Conservation (phyloP, 1,140 invertebrate species). For the Zaprionus ornatus region DNA sequence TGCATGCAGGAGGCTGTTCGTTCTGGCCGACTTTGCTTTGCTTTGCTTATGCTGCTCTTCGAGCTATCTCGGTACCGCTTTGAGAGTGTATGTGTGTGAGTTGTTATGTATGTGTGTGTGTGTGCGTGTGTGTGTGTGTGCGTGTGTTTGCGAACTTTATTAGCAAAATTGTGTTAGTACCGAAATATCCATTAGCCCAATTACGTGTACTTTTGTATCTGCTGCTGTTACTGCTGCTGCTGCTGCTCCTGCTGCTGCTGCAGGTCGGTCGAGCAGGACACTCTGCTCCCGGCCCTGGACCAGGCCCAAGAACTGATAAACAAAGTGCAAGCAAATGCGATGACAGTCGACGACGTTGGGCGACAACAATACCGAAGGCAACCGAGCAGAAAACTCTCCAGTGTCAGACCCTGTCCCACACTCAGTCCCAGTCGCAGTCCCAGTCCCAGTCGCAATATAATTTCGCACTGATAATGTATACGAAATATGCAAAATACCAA, state of each 20-base stretch:
- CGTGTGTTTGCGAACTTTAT: constrained; percentile 80
- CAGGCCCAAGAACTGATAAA: constrained; percentile 51
- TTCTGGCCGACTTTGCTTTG: constrained; percentile 3
- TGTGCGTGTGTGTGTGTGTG: constrained; percentile 20
- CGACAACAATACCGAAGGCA: constrained; percentile 19
- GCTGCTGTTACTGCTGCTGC: constrained; percentile 8
- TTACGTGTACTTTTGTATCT: constrained; percentile 78
- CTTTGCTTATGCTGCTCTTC: constrained; percentile 42
- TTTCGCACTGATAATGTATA: constrained; percentile 4
- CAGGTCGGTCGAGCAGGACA: not conserved
- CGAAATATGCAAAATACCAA: not conserved
- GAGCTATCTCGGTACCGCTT: not conserved
- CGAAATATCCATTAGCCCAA: constrained; percentile 81
- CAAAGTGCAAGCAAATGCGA: constrained; percentile 65
- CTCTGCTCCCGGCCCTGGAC: not conserved
- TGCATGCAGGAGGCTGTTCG: not conserved
- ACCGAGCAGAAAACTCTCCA: constrained; percentile 11
- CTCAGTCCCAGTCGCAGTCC: not conserved
- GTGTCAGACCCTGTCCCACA: not conserved
- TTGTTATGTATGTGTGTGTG: not conserved
- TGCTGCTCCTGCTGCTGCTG: constrained; percentile 1
- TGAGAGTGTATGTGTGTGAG: not conserved
- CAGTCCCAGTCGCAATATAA: not conserved
- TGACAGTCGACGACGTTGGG: constrained; percentile 40
- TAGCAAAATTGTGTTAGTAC: constrained; percentile 82